A percentile compares a stretch with the other conserved stretches of the same genome.
Evolutionary conservation across 2,113 vertebrate species (phyloP).

Genomic region (Phycodurus eques): DNA sequence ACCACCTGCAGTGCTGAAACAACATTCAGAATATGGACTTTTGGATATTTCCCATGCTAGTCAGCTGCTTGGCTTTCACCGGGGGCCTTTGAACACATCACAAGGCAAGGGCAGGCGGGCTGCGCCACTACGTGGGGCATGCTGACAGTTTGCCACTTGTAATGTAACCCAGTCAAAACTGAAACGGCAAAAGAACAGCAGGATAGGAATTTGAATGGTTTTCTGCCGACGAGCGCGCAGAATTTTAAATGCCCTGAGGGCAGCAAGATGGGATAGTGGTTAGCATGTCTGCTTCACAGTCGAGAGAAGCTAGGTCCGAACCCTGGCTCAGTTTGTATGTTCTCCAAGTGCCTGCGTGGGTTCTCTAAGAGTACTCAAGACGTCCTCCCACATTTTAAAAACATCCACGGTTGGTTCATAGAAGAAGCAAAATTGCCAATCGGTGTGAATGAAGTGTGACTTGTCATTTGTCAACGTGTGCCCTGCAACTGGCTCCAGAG

Average conservation of each 20-base stretch:
- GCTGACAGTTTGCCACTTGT: slow-evolving; percentile 1
- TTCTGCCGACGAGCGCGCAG: neutral
- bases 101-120: too few relatives aligned
- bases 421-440: too few relatives aligned
- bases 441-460: too few relatives aligned
- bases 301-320: neutral
- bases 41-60: neutral
- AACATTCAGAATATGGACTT: neutral
- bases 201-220: neutral
- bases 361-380: too few relatives aligned
- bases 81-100: neutral
- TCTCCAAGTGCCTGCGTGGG: too few relatives aligned
- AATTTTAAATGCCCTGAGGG: neutral
- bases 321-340: too few relatives aligned
- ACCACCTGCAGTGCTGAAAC: neutral
- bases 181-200: neutral
- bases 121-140: neutral
- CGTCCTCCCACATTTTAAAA: too few relatives aligned
- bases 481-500: too few relatives aligned
- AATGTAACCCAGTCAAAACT: neutral
- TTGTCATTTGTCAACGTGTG: too few relatives aligned
- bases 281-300: neutral
- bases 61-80: neutral
- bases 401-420: too few relatives aligned
- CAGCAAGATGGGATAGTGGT: neutral